Evolutionary conservation across 92 coral and sea anemone genomes (phyloP).

Genomic region (Phenganax stokvisi): DNA sequence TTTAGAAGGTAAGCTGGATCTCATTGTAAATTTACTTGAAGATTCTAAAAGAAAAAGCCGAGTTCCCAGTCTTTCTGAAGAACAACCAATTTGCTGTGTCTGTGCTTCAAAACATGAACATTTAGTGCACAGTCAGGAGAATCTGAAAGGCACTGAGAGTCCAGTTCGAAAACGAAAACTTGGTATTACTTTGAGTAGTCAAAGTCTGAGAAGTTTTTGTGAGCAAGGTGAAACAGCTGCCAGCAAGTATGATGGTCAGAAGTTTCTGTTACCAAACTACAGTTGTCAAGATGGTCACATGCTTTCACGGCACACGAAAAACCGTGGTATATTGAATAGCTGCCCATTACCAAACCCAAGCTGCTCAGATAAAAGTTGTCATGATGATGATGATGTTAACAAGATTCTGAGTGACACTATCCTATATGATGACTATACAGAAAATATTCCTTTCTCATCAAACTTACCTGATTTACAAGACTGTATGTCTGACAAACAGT

Average conservation of each 20-base stretch:
- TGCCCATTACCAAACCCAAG: constrained; percentile 1
- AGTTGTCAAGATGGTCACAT: neutral
- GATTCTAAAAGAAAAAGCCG: neutral
- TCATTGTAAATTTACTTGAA: constrained; percentile 1
- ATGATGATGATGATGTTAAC: neutral
- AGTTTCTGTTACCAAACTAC: neutral
- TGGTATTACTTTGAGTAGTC: neutral
- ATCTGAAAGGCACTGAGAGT: neutral
- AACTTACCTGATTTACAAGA: no score
- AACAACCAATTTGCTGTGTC: neutral
- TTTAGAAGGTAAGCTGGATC: constrained; percentile 16
- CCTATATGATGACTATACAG: neutral
- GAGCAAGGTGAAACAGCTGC: no score
- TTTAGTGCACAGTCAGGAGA: neutral
- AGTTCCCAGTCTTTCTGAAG: neutral
- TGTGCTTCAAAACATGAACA: neutral
- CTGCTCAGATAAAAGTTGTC: constrained; percentile 6
- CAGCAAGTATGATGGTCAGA: neutral
- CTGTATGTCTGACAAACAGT: no score
- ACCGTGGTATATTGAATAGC: neutral
- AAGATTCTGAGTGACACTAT: neutral
- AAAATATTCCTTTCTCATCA: no score
- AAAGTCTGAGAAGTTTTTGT: neutral
- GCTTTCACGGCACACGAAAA: neutral
- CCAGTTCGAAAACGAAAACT: constrained; percentile 2